Evolutionary conservation across 2,113 vertebrate genomes (phyloP), one percentile per base, ranked within the genome.

Genomic region (Pterophyllum scalare): DNA sequence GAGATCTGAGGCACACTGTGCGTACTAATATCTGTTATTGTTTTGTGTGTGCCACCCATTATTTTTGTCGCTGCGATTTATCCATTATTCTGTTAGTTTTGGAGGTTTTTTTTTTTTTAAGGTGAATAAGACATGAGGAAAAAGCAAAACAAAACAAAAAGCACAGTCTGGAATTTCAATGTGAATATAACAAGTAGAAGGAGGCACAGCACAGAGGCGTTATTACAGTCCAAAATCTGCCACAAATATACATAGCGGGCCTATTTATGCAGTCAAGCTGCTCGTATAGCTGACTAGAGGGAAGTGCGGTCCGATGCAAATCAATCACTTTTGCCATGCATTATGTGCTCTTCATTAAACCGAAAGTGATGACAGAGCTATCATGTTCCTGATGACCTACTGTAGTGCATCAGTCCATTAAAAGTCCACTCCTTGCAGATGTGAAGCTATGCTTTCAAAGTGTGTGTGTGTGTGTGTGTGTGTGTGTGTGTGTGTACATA

Each of bases 281-380:
- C 62, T 52, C 62, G 81, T 81, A 70, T 59, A 79, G 87, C 75
- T 89, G 89, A 91, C 82, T 67, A n/a, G 60, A 90, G 80, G 62
- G 54, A 79, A 91, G 59, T 20, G 13, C 31, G 59, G 49, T 77
- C 84, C 7, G 62, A 87, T 91, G 91, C 75, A 81, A 91, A 90
- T 93, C 90, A 84, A 90, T 93, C 80, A 86, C 83, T 84, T 62
- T 70, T 65, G 75, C 89, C 87, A 89, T 89, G 88, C 83, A 89
- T 90, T 87, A 88, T 79, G 78, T 80, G 91, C 89, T 91, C 85
- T 90, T 93, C 88, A 92, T 91, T 93, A 91, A 93, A 90, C 79
- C 33, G 24, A 92, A 93, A 94, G 88, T 92, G 88, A 94, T 93
- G 94, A 94, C 91, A 85, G 74, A 33, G 90, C 91, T 77, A 91